Conservation (phyloP, 2,797 vertebrate genomes). For the Chrosomus eos region DNA sequence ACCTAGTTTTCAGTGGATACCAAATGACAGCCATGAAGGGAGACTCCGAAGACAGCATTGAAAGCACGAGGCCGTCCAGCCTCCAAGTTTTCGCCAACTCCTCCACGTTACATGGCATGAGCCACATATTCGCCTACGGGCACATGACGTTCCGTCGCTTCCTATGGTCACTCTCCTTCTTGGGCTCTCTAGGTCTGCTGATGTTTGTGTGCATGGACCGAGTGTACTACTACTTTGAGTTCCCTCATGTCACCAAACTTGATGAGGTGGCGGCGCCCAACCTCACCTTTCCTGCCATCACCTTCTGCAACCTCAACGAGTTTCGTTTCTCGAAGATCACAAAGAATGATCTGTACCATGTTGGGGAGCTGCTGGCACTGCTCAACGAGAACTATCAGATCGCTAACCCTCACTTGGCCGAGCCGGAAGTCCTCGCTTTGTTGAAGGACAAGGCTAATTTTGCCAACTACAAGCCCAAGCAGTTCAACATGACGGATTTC, state of each 20-base stretch:
- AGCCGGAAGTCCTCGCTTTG: slow-evolving; percentile 82
- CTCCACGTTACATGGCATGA: slow-evolving; percentile 89
- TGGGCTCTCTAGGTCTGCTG: slow-evolving; percentile 84
- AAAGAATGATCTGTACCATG: slow-evolving; percentile 89
- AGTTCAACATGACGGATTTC: slow-evolving; percentile 92
- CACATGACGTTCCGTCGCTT: slow-evolving; percentile 86
- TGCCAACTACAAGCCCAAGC: slow-evolving; percentile 86
- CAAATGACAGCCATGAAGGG: slow-evolving; percentile 79
- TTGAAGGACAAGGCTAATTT: slow-evolving; percentile 90
- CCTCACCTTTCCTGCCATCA: slow-evolving; percentile 88
- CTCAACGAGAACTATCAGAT: slow-evolving; percentile 87
- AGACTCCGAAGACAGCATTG: slow-evolving; percentile 84
- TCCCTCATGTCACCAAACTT: slow-evolving; percentile 84
- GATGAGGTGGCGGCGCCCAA: slow-evolving; percentile 84
- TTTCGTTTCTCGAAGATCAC: slow-evolving; percentile 89
- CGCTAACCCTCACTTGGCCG: slow-evolving; percentile 83
- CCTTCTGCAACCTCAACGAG: slow-evolving; percentile 91
- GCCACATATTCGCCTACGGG: slow-evolving; percentile 88
- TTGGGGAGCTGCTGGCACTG: slow-evolving; percentile 85
- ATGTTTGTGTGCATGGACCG: slow-evolving; percentile 86
- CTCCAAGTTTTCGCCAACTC: slow-evolving; percentile 87
- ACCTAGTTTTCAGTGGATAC: slow-evolving; percentile 58
- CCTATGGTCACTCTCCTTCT: slow-evolving; percentile 85
- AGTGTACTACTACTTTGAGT: slow-evolving; percentile 86
- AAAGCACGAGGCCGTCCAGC: slow-evolving; percentile 82